Percentiles rank a stretch among this genome's conserved stretches.
phyloP scores from a whole-genome alignment of 1,140 invertebrate species.

The Pectinophora gossypiella region DNA sequence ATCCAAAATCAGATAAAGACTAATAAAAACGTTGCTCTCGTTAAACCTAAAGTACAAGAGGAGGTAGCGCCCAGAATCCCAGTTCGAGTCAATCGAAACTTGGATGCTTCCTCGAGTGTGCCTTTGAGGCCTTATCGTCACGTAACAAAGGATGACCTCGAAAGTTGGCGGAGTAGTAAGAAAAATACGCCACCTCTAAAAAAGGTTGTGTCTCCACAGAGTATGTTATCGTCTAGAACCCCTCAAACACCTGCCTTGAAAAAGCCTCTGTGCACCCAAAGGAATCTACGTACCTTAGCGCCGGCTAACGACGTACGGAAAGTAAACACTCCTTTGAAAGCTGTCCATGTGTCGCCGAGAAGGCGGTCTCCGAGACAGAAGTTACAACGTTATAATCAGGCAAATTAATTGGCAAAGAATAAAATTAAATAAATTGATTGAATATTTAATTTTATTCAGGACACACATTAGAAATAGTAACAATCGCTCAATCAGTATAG shows the following conservation, averaged over 20 bases:
- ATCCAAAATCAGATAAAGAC: conserved; percentile 30
- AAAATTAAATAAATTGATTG: background rate
- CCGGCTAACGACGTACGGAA: conserved; percentile 35
- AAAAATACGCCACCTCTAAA: conserved; percentile 47
- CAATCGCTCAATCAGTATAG: background rate
- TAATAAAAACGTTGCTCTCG: conserved; percentile 32
- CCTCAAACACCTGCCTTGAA: conserved; percentile 48
- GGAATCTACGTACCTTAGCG: conserved; percentile 35
- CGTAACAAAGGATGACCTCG: conserved; percentile 10
- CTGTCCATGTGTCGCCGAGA: conserved; percentile 57
- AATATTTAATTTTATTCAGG: background rate
- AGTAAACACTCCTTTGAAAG: conserved; percentile 52
- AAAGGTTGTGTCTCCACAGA: conserved; percentile 49
- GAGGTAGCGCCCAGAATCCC: conserved; percentile 14
- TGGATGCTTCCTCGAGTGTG: conserved; percentile 7
- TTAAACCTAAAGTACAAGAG: conserved; percentile 32
- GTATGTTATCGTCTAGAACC: conserved; percentile 27
- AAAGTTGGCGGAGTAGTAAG: conserved; percentile 27
- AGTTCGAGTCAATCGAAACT: conserved; percentile 13
- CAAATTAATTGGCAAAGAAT: conserved; percentile 14
- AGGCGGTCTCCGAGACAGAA: conserved; percentile 58
- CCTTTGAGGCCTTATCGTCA: conserved; percentile 5
- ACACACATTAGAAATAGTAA: background rate
- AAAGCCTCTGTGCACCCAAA: conserved; percentile 47
- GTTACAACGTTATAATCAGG: conserved; percentile 26